Conservation (phyloP, 1,140 invertebrate genomes). For the Wasmannia auropunctata region DNA sequence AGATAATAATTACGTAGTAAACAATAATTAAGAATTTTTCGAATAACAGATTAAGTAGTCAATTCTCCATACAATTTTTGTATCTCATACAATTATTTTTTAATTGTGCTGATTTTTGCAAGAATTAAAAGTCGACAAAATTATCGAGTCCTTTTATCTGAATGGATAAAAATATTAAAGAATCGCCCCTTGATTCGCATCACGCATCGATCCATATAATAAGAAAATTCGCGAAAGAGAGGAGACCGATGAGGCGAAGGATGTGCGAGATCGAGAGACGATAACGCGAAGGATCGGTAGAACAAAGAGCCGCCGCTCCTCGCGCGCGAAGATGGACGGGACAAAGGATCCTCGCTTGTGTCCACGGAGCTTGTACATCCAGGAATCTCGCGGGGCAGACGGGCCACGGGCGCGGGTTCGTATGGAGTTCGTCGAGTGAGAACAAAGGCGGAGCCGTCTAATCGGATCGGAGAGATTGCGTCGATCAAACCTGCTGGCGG, state of each 20-base stretch:
- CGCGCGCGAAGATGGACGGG: slow-evolving; percentile 15
- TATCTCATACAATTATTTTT: background rate
- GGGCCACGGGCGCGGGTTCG: background rate
- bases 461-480: slow-evolving; percentile 19
- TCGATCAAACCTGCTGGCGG: background rate
- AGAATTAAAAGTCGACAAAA: background rate
- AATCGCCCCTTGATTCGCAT: background rate
- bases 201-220: background rate
- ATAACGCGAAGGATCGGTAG: slow-evolving; percentile 16
- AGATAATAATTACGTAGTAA: background rate
- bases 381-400: slow-evolving; percentile 1
- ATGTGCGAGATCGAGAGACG: background rate
- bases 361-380: slow-evolving; percentile 32
- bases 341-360: slow-evolving; percentile 31
- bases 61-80: background rate
- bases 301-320: slow-evolving; percentile 21
- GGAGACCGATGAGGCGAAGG: background rate
- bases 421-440: slow-evolving; percentile 1
- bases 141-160: background rate
- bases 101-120: background rate
- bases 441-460: slow-evolving; percentile 37
- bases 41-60: background rate
- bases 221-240: background rate
- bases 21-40: background rate
- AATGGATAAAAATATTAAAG: background rate